Evolutionary conservation across 2,888 invertebrate genomes (phyloP).

Genomic region (Polymixis flavicincta): DNA sequence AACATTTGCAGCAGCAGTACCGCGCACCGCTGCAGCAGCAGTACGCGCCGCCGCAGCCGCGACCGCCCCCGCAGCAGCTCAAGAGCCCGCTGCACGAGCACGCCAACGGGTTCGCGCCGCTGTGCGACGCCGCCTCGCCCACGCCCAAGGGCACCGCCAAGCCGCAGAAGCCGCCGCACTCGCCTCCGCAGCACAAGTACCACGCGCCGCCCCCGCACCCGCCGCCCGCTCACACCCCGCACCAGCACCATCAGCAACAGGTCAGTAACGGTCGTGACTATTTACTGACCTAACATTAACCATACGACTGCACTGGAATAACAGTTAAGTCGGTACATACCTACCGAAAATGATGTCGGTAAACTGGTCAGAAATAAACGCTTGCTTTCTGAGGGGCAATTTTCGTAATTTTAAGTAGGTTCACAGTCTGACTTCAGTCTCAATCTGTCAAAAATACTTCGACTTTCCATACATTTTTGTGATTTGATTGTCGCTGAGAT

Average conservation of each 20-base stretch:
- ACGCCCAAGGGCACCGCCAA: constrained; percentile 85
- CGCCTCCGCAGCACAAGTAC: constrained; percentile 89
- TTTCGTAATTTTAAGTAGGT: too few species aligned
- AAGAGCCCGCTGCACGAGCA: constrained; percentile 91
- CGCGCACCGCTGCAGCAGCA: constrained; percentile 87
- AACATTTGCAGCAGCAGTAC: constrained; percentile 82
- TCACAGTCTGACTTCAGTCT: too few species aligned
- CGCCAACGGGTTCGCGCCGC: constrained; percentile 90
- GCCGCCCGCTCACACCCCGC: constrained; percentile 80
- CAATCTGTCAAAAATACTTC: too few species aligned
- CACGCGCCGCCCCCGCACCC: constrained; percentile 70
- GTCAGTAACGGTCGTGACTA: constrained; percentile 23
- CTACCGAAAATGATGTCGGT: background rate
- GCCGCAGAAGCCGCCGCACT: constrained; percentile 86
- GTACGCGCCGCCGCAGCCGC: constrained; percentile 83
- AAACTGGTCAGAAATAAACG: background rate
- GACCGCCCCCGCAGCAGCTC: constrained; percentile 88
- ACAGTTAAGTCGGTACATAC: background rate
- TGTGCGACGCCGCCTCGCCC: constrained; percentile 91
- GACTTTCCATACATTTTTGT: too few species aligned
- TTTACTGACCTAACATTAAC: background rate
- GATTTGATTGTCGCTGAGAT: too few species aligned
- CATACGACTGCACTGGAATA: background rate
- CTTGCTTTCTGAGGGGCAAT: too few species aligned
- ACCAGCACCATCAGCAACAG: constrained; percentile 77